A percentile compares a stretch with the other conserved stretches of the same genome.
Conservation (phyloP, 2,113 vertebrate species). For the Phylloscopus trochiloides region DNA sequence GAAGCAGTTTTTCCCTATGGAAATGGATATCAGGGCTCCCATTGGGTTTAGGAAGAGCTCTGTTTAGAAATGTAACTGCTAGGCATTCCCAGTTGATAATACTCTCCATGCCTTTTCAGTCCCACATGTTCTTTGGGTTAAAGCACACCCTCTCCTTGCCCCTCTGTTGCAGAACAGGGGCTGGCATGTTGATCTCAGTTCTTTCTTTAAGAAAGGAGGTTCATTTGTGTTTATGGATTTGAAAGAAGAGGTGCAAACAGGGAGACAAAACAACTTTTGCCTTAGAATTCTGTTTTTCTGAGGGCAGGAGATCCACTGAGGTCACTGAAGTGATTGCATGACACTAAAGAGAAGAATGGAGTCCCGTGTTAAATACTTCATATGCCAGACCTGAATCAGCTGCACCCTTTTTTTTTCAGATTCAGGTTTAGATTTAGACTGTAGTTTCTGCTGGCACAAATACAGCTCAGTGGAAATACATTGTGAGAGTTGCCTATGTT, state of each 20-base stretch:
- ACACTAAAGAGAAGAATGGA: background rate
- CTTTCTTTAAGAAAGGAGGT: background rate
- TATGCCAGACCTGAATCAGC: background rate
- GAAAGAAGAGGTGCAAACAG: background rate
- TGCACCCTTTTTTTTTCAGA: background rate
- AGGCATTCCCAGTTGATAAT: background rate
- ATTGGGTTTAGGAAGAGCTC: background rate
- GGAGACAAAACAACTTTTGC: background rate
- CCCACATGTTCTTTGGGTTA: background rate
- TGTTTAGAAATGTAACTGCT: background rate
- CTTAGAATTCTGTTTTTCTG: background rate
- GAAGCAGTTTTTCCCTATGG: background rate
- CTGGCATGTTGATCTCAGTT: background rate
- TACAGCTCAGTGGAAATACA: background rate
- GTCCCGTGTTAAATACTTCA: background rate
- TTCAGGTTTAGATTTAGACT: background rate
- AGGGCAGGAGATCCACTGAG: fast-evolving
- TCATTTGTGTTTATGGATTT: background rate
- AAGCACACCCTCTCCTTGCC: background rate
- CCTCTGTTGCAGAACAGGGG: background rate
- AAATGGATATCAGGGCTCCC: background rate
- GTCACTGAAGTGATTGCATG: background rate
- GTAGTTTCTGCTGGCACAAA: background rate
- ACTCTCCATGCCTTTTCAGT: background rate
- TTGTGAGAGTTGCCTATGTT: background rate